Percentiles rank a stretch among this genome's conserved stretches.
phyloP scores from a whole-genome alignment of 2,797 vertebrate species.

The Ciconia nigra region DNA sequence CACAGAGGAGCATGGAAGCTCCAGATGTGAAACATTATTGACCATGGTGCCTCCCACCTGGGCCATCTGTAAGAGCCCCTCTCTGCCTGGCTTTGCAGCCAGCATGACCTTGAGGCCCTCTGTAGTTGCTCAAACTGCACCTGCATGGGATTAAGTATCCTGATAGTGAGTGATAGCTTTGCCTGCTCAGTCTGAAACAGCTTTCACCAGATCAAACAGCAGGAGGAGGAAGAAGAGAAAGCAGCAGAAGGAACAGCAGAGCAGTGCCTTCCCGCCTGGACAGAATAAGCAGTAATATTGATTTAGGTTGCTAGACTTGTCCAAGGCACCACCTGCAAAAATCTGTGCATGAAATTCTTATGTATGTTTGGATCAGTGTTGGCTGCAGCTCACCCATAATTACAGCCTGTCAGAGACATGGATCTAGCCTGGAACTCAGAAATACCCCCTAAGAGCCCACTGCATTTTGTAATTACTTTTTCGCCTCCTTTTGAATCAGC shows the following conservation, averaged over 20 bases:
- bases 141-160: constrained; percentile 70
- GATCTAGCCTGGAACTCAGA: constrained; percentile 6
- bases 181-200: constrained; percentile 54
- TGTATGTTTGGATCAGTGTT: constrained; percentile 36
- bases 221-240: not conserved
- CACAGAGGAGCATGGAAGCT: not conserved
- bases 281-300: constrained; percentile 49
- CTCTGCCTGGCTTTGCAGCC: not conserved
- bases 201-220: constrained; percentile 55
- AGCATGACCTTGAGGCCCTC: constrained; percentile 52
- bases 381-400: constrained; percentile 55
- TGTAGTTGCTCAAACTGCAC: constrained; percentile 65
- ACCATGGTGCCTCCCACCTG: not conserved
- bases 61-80: constrained; percentile 34
- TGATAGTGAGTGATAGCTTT: constrained; percentile 63
- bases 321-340: constrained; percentile 65
- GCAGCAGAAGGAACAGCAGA: not conserved
- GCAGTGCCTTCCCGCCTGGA: not conserved
- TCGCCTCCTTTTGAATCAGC: not conserved
- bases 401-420: constrained; percentile 46
- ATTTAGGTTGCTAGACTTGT: constrained; percentile 44
- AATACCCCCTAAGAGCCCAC: not conserved
- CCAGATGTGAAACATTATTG: not conserved
- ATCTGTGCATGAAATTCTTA: constrained; percentile 52
- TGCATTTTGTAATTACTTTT: not conserved